Percentiles rank a stretch among this genome's conserved stretches.
Evolutionary conservation across 1,140 invertebrate species (phyloP).

Genomic region (Drosophila jambulina): DNA sequence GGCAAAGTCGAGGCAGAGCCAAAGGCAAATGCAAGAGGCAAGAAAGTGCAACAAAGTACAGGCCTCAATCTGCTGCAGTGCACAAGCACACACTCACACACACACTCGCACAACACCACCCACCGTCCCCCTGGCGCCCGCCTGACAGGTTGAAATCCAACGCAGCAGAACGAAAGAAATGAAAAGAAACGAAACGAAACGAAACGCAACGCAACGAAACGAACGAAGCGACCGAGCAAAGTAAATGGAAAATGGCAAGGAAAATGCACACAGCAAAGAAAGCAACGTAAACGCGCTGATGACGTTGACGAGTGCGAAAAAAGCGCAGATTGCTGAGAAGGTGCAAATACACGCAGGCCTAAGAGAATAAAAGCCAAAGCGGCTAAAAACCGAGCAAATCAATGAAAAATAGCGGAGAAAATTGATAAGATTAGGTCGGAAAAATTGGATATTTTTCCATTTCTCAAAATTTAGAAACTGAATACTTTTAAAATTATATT

Average conservation of each 20-base stretch:
- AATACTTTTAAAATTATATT: not conserved
- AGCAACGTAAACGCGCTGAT: slow-evolving; percentile 37
- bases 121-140: slow-evolving; percentile 47
- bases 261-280: slow-evolving; percentile 70
- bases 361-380: slow-evolving; percentile 18
- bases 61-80: slow-evolving; percentile 65
- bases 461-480: not conserved
- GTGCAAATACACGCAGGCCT: slow-evolving; percentile 30
- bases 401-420: slow-evolving; percentile 1
- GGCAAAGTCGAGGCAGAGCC: slow-evolving; percentile 3
- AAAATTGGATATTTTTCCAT: not conserved
- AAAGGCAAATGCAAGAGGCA: slow-evolving; percentile 22
- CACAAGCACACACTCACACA: slow-evolving; percentile 10
- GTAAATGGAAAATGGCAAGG: slow-evolving; percentile 74
- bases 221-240: slow-evolving; percentile 65
- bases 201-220: slow-evolving; percentile 74
- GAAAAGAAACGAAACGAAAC: slow-evolving; percentile 32
- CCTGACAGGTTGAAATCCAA: slow-evolving; percentile 80
- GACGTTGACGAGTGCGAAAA: slow-evolving; percentile 63
- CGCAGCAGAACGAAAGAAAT: slow-evolving; percentile 73
- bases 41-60: slow-evolving; percentile 81
- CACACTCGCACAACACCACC: slow-evolving; percentile 2
- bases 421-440: slow-evolving; percentile 7
- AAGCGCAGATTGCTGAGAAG: slow-evolving; percentile 51
- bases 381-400: slow-evolving; percentile 31